These are phyloP conservation scores for human DNA, from an alignment of 2,113 vertebrate species.

Conservation along the genomic window GRCh38 chr20:8875001-8875500, in stretches of 20 bases:
- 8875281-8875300: neutral
- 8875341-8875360: no score
- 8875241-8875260: neutral
- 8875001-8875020: neutral
- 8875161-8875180: neutral
- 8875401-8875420: no score
- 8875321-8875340: no score
- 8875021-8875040: neutral
- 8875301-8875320: no score
- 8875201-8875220: neutral
- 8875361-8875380: neutral
- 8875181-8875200: neutral
- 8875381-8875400: neutral
- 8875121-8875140: neutral
- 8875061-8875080: neutral
- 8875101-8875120: neutral
- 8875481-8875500: no score
- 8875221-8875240: neutral
- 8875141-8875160: neutral
- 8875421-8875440: no score
- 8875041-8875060: neutral
- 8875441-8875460: no score
- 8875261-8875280: neutral
- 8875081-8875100: neutral
- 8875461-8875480: no score